Conservation (phyloP, 2,888 invertebrate genomes). For the Leptopterna dolabrata region DNA sequence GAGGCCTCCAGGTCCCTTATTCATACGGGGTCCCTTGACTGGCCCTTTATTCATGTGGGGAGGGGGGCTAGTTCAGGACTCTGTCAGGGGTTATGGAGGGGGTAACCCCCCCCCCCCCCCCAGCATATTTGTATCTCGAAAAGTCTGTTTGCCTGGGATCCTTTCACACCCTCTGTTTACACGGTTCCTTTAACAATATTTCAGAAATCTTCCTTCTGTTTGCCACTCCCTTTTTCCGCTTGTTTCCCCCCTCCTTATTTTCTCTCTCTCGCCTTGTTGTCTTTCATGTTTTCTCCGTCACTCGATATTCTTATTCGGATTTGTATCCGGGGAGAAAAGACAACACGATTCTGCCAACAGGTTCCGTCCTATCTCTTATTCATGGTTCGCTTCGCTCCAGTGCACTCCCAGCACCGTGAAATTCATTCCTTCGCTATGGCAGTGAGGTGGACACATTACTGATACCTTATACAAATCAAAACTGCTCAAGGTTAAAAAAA, state of each 20-base stretch:
- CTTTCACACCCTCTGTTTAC: constrained; percentile 53
- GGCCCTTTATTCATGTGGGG: constrained; percentile 1
- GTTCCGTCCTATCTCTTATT: not conserved
- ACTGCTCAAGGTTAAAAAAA: too few relatives aligned
- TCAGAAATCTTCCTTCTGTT: constrained; percentile 33
- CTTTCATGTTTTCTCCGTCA: not conserved
- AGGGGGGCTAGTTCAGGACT: not conserved
- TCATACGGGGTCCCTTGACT: not conserved
- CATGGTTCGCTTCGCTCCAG: not conserved
- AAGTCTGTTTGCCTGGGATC: constrained; percentile 51
- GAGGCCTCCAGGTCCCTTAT: not conserved
- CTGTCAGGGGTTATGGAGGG: too few relatives aligned
- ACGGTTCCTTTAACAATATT: constrained; percentile 54
- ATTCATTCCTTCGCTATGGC: too few relatives aligned
- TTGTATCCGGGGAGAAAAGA: not conserved
- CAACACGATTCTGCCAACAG: not conserved
- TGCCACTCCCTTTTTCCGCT: not conserved
- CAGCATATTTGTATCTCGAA: constrained; percentile 48
- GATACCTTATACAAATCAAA: too few relatives aligned
- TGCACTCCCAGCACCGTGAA: too few relatives aligned
- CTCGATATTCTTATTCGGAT: not conserved
- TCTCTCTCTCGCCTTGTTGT: not conserved
- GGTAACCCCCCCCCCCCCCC: not conserved
- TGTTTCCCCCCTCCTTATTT: not conserved
- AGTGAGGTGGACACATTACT: too few relatives aligned